phyloP scores from a whole-genome alignment of 2,797 vertebrate genomes.

The Etheostoma perlongum region DNA sequence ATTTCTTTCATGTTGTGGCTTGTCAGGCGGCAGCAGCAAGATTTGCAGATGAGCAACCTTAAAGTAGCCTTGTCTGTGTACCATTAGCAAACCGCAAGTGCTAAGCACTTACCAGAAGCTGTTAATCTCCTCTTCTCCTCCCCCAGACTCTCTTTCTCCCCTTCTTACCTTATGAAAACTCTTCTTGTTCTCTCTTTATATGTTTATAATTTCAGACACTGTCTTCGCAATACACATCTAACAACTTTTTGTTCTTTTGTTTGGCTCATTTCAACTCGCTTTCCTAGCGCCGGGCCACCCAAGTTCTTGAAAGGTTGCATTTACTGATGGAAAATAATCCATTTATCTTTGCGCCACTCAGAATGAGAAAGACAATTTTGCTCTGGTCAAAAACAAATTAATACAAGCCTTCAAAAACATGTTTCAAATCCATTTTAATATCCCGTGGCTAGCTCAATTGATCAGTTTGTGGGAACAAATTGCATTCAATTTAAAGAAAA shows the following conservation, averaged over 20 bases:
- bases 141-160: slow-evolving; percentile 14
- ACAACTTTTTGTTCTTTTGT: slow-evolving; percentile 36
- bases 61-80: slow-evolving; percentile 67
- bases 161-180: slow-evolving; percentile 32
- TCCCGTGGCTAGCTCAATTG: slow-evolving; percentile 18
- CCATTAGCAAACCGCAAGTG: slow-evolving; percentile 74
- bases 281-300: background rate
- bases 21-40: slow-evolving; percentile 40
- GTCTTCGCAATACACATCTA: slow-evolving; percentile 10
- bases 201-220: slow-evolving; percentile 40
- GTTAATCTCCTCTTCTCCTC: slow-evolving; percentile 61
- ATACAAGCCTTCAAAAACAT: slow-evolving; percentile 53
- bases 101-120: slow-evolving; percentile 77
- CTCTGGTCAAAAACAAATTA: slow-evolving; percentile 15
- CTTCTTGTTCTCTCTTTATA: slow-evolving; percentile 23
- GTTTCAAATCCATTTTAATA: slow-evolving; percentile 45
- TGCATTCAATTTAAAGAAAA: slow-evolving; percentile 45
- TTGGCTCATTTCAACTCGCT: slow-evolving; percentile 31
- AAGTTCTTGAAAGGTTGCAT: slow-evolving; percentile 43
- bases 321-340: slow-evolving; percentile 44
- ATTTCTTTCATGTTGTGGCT: slow-evolving; percentile 58
- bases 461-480: slow-evolving; percentile 50
- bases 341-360: slow-evolving; percentile 37
- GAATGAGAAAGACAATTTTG: slow-evolving; percentile 52
- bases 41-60: slow-evolving; percentile 61